Percentiles rank a stretch among this genome's conserved stretches.
Evolutionary conservation across 2,888 invertebrate species (phyloP).

Genomic region (Bellardia pandia): DNA sequence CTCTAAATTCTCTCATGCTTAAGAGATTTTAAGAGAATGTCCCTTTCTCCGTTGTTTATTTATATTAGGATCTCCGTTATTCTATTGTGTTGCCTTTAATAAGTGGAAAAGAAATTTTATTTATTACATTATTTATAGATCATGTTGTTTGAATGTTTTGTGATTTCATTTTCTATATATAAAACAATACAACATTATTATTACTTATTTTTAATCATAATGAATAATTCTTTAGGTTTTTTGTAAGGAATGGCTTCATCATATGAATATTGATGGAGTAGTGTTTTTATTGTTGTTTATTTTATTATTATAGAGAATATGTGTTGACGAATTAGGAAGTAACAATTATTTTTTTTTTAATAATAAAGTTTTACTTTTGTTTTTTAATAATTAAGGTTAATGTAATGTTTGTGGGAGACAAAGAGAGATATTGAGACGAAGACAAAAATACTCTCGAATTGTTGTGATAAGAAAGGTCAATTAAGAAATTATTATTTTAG

Average conservation of each 20-base stretch:
- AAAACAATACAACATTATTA: conserved; percentile 11
- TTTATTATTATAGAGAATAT: conserved; percentile 32
- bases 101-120: conserved; percentile 28
- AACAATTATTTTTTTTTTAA: conserved; percentile 53
- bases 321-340: conserved; percentile 78
- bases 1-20: conserved; percentile 67
- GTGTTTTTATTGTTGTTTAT: not conserved
- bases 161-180: conserved; percentile 13
- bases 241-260: conserved; percentile 59
- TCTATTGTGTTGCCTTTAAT: conserved; percentile 11
- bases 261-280: conserved; percentile 63
- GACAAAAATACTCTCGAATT: not conserved
- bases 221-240: conserved; percentile 44
- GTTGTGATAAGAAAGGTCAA: not conserved
- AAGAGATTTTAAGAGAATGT: conserved; percentile 20
- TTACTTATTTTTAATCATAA: conserved; percentile 13
- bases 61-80: not conserved
- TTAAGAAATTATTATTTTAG: too few species aligned
- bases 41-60: conserved; percentile 14
- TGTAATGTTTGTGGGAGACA: conserved; percentile 12
- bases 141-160: conserved; percentile 25
- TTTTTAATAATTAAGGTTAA: conserved; percentile 51
- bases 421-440: not conserved
- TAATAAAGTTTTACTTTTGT: conserved; percentile 65
- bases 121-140: conserved; percentile 12